Evolutionary conservation across 92 coral and sea anemone species (phyloP).

Genomic region (Epizoanthus rinbou): DNA sequence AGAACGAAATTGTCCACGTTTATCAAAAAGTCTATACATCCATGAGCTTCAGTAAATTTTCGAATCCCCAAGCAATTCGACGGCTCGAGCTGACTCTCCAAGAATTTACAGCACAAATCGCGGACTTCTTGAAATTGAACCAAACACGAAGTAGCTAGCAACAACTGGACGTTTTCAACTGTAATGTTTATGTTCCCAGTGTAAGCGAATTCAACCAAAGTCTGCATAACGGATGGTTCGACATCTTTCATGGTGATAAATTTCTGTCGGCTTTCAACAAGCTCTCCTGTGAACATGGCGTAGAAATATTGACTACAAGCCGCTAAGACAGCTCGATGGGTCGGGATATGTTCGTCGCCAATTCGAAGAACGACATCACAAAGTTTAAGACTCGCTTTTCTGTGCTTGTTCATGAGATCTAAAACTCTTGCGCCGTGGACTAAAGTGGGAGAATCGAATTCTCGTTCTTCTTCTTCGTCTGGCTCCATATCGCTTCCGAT

Average conservation of each 20-base stretch:
- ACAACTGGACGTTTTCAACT: constrained; percentile 89
- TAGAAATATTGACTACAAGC: constrained; percentile 94
- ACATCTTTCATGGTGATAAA: constrained; percentile 92
- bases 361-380: constrained; percentile 95
- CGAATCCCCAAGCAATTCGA: constrained; percentile 97
- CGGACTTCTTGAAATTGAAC: constrained; percentile 97
- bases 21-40: constrained; percentile 84
- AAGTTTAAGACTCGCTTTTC: constrained; percentile 90
- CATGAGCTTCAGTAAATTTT: constrained; percentile 94
- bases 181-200: constrained; percentile 87
- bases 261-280: constrained; percentile 96
- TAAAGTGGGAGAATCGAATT: constrained; percentile 53
- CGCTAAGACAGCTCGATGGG: constrained; percentile 93
- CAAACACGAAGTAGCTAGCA: constrained; percentile 85
- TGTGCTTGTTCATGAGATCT: constrained; percentile 88
- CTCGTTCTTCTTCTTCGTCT: constrained; percentile 19
- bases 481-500: constrained; percentile 4
- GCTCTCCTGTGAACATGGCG: constrained; percentile 98
- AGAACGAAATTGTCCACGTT: constrained; percentile 89
- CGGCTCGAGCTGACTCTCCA: constrained; percentile 94
- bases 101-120: constrained; percentile 92
- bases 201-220: constrained; percentile 93
- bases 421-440: constrained; percentile 81
- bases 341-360: constrained; percentile 88
- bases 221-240: constrained; percentile 75